These are phyloP conservation scores for Meloidogyne hapla DNA, from an alignment of 1,140 invertebrate genomes.

Conservation along the genomic window DNA sequence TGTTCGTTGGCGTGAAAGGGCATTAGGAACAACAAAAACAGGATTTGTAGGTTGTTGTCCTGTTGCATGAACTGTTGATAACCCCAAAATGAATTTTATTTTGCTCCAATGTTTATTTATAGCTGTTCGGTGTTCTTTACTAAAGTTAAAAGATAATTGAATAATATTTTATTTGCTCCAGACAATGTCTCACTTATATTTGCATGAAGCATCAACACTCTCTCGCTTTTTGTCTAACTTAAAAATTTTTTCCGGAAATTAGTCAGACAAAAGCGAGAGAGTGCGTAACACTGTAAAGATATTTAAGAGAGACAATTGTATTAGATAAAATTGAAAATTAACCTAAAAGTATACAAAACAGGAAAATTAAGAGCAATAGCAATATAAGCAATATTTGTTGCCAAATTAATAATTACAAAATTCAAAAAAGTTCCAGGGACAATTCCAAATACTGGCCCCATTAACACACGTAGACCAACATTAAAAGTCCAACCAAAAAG, in stretches of 20 bases:
- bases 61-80: background rate
- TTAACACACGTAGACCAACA: slow-evolving; percentile 9
- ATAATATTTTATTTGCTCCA: background rate
- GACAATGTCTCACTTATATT: too few species aligned
- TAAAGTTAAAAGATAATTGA: background rate
- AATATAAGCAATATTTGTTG: slow-evolving; percentile 16
- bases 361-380: background rate
- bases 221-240: too few species aligned
- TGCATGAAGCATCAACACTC: too few species aligned
- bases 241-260: too few species aligned
- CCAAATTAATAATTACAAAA: slow-evolving; percentile 13
- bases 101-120: background rate
- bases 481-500: slow-evolving; percentile 11
- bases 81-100: background rate
- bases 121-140: slow-evolving; percentile 14
- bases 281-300: too few species aligned
- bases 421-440: slow-evolving; percentile 1
- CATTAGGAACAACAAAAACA: background rate
- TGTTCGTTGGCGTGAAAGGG: background rate
- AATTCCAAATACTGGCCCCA: slow-evolving; percentile 1
- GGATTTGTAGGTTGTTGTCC: background rate
- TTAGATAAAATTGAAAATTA: background rate
- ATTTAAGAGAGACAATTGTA: too few species aligned
- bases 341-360: slow-evolving; percentile 11
- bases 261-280: too few species aligned